Conservation (phyloP, 2,888 invertebrate genomes). For the Eupithecia tripunctaria region DNA sequence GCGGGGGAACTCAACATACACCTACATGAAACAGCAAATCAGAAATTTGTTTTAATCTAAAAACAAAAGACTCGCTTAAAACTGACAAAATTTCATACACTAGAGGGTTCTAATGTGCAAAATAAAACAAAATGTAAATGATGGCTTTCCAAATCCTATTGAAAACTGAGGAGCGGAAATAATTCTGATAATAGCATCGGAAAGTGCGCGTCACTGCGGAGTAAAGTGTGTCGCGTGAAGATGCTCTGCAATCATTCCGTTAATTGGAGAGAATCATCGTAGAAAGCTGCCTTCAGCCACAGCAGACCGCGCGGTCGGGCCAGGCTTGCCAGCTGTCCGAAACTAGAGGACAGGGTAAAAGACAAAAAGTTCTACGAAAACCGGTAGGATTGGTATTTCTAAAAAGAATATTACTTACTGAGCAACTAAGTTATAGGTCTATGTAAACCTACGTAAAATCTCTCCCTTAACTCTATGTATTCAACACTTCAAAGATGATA, state of each 20-base stretch:
- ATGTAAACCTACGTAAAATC: background rate
- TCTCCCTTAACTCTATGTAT: too few relatives aligned
- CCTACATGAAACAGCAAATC: too few relatives aligned
- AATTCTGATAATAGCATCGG: constrained; percentile 39
- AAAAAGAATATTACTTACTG: background rate
- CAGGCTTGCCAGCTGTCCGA: constrained; percentile 27
- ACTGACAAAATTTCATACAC: background rate
- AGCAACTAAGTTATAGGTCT: background rate
- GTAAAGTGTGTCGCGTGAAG: constrained; percentile 79
- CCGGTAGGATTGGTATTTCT: background rate
- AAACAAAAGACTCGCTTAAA: background rate
- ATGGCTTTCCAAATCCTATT: constrained; percentile 7
- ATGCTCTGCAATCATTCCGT: constrained; percentile 80
- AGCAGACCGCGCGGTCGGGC: constrained; percentile 29
- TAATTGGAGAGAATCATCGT: constrained; percentile 84
- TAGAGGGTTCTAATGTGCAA: background rate
- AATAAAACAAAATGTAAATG: background rate
- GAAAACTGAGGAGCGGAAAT: constrained; percentile 37
- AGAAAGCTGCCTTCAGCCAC: constrained; percentile 63
- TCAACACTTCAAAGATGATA: background rate
- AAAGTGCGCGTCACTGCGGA: constrained; percentile 61
- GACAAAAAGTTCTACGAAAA: background rate
- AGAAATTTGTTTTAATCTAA: background rate
- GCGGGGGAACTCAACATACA: too few relatives aligned
- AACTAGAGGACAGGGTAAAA: constrained; percentile 4